These are phyloP conservation scores for Lutraria rhynchaena DNA, from an alignment of 1,140 invertebrate genomes.

Conservation along the genomic window DNA sequence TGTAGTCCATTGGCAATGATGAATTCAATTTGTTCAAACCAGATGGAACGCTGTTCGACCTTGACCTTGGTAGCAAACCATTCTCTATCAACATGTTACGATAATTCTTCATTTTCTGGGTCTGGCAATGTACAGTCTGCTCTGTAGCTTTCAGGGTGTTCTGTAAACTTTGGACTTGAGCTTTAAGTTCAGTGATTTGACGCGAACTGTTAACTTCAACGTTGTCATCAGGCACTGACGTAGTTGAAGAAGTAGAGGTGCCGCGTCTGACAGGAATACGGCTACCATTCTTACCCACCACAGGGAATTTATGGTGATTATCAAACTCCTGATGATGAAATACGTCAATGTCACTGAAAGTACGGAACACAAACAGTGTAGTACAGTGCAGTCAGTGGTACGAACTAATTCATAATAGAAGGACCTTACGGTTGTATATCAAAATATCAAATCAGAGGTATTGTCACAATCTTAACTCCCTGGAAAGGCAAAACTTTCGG, in stretches of 20 bases:
- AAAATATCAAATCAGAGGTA: too few species aligned
- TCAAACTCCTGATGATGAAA: too few species aligned
- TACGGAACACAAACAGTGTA: too few species aligned
- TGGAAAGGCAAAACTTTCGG: too few species aligned
- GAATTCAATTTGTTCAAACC: neutral
- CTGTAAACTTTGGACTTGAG: constrained; percentile 14
- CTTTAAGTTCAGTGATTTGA: constrained; percentile 20
- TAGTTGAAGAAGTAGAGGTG: neutral
- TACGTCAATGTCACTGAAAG: constrained; percentile 13
- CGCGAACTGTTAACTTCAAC: neutral
- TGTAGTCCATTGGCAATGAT: neutral
- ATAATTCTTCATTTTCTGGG: constrained; percentile 55
- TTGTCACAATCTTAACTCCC: too few species aligned
- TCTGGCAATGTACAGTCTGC: constrained; percentile 51
- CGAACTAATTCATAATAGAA: too few species aligned
- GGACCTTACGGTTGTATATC: too few species aligned
- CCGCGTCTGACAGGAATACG: constrained; percentile 22
- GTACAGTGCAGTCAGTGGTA: too few species aligned
- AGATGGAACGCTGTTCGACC: constrained; percentile 41
- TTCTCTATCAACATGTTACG: constrained; percentile 36
- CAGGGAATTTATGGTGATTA: neutral
- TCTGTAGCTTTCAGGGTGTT: constrained; percentile 50
- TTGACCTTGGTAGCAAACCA: constrained; percentile 28
- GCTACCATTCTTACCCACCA: constrained; percentile 8
- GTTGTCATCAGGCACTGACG: too few species aligned